Evolutionary conservation across 1,140 invertebrate genomes (phyloP).

Genomic region (Cyrtorhinus lividipennis): DNA sequence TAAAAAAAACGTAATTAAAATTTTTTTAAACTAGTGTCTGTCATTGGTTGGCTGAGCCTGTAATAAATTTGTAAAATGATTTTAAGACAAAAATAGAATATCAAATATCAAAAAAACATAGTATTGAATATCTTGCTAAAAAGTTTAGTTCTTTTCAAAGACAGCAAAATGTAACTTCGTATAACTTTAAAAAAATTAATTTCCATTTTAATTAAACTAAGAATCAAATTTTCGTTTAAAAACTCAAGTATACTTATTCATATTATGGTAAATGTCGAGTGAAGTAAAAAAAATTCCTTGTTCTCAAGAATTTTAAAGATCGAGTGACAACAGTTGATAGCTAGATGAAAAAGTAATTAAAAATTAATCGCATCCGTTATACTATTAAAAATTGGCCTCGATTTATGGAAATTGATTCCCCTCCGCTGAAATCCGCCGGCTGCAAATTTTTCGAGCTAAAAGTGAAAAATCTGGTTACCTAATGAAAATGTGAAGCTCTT

Average conservation of each 20-base stretch:
- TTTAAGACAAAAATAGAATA: conserved; percentile 2
- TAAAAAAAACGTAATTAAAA: conserved; percentile 3
- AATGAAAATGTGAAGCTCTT: too few relatives aligned
- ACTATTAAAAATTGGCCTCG: neutral
- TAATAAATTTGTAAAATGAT: conserved; percentile 9
- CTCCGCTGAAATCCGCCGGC: too few relatives aligned
- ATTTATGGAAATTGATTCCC: neutral
- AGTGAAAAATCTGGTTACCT: too few relatives aligned
- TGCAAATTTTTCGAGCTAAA: neutral
- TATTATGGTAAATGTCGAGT: neutral
- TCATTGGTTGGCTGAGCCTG: conserved; percentile 1
- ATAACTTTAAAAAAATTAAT: neutral
- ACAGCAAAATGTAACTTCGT: neutral
- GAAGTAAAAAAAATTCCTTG: neutral
- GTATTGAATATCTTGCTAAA: conserved; percentile 7
- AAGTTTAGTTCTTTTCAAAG: neutral
- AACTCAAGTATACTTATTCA: neutral
- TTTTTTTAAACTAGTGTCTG: neutral
- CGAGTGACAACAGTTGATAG: neutral
- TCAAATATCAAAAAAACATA: conserved; percentile 9
- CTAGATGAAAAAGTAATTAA: neutral
- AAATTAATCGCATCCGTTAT: neutral
- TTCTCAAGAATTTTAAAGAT: neutral
- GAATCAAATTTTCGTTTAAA: conserved; percentile 6
- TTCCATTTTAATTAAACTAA: neutral